phyloP scores from a whole-genome alignment of 2,797 vertebrate genomes.

The Alca torda region DNA sequence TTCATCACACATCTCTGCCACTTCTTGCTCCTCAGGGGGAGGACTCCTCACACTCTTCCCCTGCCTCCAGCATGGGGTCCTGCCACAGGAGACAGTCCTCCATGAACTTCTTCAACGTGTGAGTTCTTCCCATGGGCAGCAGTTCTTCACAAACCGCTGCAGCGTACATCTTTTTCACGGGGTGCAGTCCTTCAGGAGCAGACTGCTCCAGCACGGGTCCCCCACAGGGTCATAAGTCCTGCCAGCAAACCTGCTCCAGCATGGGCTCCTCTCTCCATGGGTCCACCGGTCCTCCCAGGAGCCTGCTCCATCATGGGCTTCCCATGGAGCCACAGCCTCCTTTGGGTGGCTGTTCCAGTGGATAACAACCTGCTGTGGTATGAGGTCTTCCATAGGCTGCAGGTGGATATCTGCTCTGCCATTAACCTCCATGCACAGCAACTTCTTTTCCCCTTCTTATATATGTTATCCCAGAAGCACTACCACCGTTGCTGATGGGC shows the following conservation, averaged over 20 bases:
- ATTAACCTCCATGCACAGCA: background rate
- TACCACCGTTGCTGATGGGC: background rate
- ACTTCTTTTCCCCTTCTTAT: background rate
- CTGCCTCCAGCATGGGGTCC: background rate
- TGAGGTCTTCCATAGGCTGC: background rate
- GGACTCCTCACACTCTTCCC: background rate
- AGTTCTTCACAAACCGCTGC: background rate
- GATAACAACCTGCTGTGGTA: background rate
- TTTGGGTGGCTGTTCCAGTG: background rate
- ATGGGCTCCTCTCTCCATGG: background rate
- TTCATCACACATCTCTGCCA: background rate
- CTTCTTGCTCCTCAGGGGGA: background rate
- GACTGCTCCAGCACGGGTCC: background rate
- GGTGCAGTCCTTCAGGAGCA: background rate
- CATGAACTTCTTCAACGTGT: background rate
- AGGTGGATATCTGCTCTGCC: background rate
- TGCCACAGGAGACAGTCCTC: background rate
- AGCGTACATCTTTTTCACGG: background rate
- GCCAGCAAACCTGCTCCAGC: background rate
- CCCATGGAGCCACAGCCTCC: background rate
- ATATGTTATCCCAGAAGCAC: background rate
- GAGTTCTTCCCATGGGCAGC: background rate
- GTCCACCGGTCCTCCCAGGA: background rate
- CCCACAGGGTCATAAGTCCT: background rate
- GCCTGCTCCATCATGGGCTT: background rate